These are phyloP conservation scores for Copsychus sechellarum DNA, from an alignment of 2,113 vertebrate genomes.

Conservation along the genomic window DNA sequence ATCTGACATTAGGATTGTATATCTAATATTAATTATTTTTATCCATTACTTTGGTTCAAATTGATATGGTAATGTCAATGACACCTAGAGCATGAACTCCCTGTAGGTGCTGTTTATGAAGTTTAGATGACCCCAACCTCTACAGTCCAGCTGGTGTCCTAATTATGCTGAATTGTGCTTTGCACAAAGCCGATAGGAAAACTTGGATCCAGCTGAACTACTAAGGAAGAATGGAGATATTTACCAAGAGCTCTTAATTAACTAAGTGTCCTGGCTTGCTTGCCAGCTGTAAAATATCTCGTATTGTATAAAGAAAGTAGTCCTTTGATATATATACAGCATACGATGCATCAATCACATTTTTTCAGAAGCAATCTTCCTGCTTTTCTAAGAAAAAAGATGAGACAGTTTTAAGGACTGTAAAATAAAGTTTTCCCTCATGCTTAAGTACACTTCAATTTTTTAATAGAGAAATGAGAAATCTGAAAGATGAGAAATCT, in stretches of 20 bases:
- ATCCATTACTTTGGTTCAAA: conserved; percentile 7
- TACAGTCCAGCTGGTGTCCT: neutral
- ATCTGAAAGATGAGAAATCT: neutral
- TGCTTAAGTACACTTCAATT: neutral
- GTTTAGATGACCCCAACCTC: neutral
- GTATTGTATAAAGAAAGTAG: neutral
- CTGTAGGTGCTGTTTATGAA: neutral
- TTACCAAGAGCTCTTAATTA: conserved; percentile 9
- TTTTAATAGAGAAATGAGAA: neutral
- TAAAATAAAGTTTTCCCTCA: neutral
- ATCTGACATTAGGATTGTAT: neutral
- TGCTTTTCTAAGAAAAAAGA: neutral
- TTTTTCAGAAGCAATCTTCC: neutral
- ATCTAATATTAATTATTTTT: conserved; percentile 19
- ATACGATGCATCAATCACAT: neutral
- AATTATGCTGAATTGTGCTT: neutral
- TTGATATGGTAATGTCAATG: neutral
- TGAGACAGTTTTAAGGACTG: neutral
- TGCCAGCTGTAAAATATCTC: neutral
- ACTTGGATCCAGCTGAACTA: neutral
- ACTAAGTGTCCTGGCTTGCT: neutral
- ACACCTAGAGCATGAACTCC: neutral
- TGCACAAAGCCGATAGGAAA: neutral
- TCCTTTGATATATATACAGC: neutral
- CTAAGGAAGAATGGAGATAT: neutral